phyloP scores from a whole-genome alignment of 2,113 vertebrate species.

The Desmodus rotundus region DNA sequence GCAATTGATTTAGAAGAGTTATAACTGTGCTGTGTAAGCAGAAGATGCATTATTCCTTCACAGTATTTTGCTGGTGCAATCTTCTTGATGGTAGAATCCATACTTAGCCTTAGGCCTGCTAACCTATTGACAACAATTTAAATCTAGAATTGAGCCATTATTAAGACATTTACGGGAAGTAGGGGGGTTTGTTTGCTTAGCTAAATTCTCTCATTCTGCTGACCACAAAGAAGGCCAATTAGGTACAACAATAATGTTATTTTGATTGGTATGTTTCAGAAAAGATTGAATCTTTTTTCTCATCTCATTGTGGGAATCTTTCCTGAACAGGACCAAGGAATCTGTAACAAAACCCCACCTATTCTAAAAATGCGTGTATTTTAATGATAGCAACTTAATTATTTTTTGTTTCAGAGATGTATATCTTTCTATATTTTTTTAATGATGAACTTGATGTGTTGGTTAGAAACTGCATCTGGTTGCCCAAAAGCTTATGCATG shows the following conservation, averaged over 20 bases:
- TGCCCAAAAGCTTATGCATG: neutral
- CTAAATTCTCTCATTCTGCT: neutral
- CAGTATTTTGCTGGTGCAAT: neutral
- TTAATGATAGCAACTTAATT: neutral
- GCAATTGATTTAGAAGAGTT: slow-evolving; percentile 9
- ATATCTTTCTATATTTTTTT: neutral
- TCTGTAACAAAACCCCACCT: neutral
- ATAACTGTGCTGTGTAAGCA: neutral
- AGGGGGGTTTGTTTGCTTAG: neutral
- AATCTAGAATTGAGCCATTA: neutral
- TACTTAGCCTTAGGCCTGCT: neutral
- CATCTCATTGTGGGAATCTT: neutral
- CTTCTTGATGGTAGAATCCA: neutral
- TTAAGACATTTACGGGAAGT: neutral
- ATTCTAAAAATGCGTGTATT: neutral
- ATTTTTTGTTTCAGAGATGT: neutral
- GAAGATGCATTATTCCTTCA: neutral
- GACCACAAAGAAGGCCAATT: neutral
- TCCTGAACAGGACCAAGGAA: neutral
- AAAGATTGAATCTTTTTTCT: neutral
- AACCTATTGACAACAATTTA: neutral
- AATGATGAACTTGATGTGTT: neutral
- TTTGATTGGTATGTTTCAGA: neutral
- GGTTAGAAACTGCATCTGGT: neutral
- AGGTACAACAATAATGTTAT: neutral